These are phyloP conservation scores for Spicauda simplicius DNA, from an alignment of 2,888 invertebrate species.

Conservation along the genomic window DNA sequence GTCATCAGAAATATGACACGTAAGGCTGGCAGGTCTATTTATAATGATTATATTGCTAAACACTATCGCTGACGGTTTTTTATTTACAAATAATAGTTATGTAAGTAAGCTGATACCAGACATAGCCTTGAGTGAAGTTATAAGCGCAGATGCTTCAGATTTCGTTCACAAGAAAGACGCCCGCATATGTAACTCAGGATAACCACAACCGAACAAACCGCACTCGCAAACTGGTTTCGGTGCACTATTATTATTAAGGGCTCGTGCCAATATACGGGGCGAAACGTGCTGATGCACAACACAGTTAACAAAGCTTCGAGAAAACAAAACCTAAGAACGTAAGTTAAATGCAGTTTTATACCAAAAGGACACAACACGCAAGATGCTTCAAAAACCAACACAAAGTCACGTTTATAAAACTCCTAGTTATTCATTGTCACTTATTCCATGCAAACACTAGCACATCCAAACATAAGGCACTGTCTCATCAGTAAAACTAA, in stretches of 20 bases:
- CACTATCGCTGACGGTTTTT: slow-evolving; percentile 1
- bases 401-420: slow-evolving; percentile 64
- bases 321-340: slow-evolving; percentile 59
- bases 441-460: slow-evolving; percentile 77
- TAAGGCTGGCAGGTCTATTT: not conserved
- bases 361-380: slow-evolving; percentile 80
- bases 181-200: slow-evolving; percentile 77
- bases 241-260: slow-evolving; percentile 83
- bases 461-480: slow-evolving; percentile 82
- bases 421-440: slow-evolving; percentile 57
- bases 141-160: slow-evolving; percentile 56
- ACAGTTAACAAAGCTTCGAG: slow-evolving; percentile 65
- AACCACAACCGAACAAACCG: slow-evolving; percentile 77
- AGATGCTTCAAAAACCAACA: slow-evolving; percentile 64
- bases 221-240: slow-evolving; percentile 81
- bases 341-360: slow-evolving; percentile 67
- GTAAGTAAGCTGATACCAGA: slow-evolving; percentile 42
- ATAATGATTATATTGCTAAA: not conserved
- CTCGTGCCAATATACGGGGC: slow-evolving; percentile 80
- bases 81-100: slow-evolving; percentile 23
- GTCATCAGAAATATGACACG: slow-evolving; percentile 9
- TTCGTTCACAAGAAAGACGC: slow-evolving; percentile 71
- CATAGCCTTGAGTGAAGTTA: slow-evolving; percentile 44
- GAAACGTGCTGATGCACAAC: slow-evolving; percentile 69
- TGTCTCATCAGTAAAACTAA: slow-evolving; percentile 59